phyloP scores from a whole-genome alignment of 2,113 vertebrate genomes.

The Eira barbara region DNA sequence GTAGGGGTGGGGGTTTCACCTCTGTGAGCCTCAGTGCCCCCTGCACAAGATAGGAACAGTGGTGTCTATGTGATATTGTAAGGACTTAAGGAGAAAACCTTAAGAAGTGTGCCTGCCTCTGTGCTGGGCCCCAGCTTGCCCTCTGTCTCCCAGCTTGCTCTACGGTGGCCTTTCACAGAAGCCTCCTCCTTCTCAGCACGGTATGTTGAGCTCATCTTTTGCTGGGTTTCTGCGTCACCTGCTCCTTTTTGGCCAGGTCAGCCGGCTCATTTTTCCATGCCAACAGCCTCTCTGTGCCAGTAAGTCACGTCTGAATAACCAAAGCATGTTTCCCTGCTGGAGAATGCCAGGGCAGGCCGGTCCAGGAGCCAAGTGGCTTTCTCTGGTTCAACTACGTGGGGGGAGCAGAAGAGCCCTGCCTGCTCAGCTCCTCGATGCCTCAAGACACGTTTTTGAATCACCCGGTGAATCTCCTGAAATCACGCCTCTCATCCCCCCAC shows the following conservation, averaged over 20 bases:
- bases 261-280: constrained; percentile 47
- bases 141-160: not conserved
- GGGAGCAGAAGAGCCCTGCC: not conserved
- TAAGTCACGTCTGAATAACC: constrained; percentile 65
- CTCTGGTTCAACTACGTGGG: not conserved
- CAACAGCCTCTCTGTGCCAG: constrained; percentile 31
- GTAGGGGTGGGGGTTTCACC: not conserved
- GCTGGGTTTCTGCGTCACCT: constrained; percentile 47
- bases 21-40: not conserved
- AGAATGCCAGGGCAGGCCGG: not conserved
- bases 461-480: not conserved
- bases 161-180: not conserved
- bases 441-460: not conserved
- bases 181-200: not conserved
- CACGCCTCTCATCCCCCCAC: not conserved
- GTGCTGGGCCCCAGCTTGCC: not conserved
- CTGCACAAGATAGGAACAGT: not conserved
- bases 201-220: not conserved
- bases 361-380: not conserved
- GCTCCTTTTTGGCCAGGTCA: constrained; percentile 51
- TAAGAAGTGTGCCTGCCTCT: not conserved
- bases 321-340: not conserved
- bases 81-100: not conserved
- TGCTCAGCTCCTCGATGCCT: not conserved
- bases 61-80: rapidly evolving